These are phyloP conservation scores for Clarias gariepinus DNA, from an alignment of 2,113 vertebrate genomes.

Conservation along the genomic window DNA sequence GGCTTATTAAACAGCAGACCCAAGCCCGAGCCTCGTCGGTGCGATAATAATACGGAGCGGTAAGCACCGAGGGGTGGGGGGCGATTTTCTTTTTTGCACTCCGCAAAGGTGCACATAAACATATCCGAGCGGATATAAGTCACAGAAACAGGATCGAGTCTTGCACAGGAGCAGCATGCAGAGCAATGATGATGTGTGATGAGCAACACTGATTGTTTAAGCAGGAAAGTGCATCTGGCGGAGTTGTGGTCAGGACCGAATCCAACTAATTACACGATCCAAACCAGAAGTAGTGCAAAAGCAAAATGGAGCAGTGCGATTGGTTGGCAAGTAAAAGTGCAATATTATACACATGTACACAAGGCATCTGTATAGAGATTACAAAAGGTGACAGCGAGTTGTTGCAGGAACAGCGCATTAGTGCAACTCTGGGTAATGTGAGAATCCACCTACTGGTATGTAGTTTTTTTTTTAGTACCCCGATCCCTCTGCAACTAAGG, in stretches of 20 bases:
- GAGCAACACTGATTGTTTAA: not conserved
- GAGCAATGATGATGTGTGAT: not conserved
- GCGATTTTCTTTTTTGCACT: not conserved
- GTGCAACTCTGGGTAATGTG: not conserved
- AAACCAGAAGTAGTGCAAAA: slow-evolving; percentile 15
- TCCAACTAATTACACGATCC: not conserved
- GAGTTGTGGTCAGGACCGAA: slow-evolving; percentile 4
- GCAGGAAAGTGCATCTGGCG: not conserved
- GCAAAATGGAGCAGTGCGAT: slow-evolving; percentile 1
- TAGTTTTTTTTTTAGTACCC: not conserved
- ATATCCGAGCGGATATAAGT: not conserved
- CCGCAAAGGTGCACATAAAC: not conserved
- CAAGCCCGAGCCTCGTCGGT: not conserved
- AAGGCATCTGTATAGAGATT: not conserved
- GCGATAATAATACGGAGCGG: not conserved
- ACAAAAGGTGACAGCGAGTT: not conserved
- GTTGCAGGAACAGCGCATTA: not conserved
- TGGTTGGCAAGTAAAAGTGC: not conserved
- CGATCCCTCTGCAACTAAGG: not conserved
- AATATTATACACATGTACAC: not conserved
- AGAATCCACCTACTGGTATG: not conserved
- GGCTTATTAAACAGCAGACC: not conserved
- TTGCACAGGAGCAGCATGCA: slow-evolving; percentile 3
- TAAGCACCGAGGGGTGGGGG: not conserved
- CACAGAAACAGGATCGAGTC: not conserved